phyloP scores from a whole-genome alignment of 2,113 vertebrate genomes.

The Chlamydotis undulata region DNA sequence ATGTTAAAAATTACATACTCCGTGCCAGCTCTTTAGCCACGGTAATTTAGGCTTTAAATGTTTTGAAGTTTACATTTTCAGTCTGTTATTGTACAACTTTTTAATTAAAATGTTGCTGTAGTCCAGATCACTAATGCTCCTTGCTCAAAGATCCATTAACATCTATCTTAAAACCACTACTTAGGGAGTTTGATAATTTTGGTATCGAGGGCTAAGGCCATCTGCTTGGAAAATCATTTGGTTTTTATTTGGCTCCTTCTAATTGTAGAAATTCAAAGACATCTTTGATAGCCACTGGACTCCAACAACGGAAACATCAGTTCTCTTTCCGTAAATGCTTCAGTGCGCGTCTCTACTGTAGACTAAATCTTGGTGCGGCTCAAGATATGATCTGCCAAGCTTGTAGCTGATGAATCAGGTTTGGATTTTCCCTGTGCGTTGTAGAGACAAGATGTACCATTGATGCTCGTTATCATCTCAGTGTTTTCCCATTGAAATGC shows the following conservation, averaged over 20 bases:
- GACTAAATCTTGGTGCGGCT: not conserved
- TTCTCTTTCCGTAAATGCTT: not conserved
- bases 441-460: not conserved
- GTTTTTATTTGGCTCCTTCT: constrained; percentile 47
- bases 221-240: constrained; percentile 37
- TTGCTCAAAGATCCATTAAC: constrained; percentile 3
- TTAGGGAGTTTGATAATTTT: constrained; percentile 6
- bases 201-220: not conserved
- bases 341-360: not conserved
- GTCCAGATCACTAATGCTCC: constrained; percentile 14
- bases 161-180: constrained; percentile 24
- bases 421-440: not conserved
- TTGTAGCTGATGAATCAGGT: not conserved
- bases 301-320: constrained; percentile 30
- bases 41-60: constrained; percentile 67
- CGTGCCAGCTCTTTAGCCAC: constrained; percentile 65
- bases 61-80: constrained; percentile 53
- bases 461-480: not conserved
- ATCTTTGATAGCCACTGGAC: constrained; percentile 50
- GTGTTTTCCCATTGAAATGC: not conserved
- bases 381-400: not conserved
- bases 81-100: constrained; percentile 63
- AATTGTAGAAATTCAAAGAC: constrained; percentile 58
- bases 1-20: constrained; percentile 73
- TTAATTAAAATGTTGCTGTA: constrained; percentile 59